Percentiles rank a stretch among this genome's conserved stretches.
Evolutionary conservation across 2,888 invertebrate genomes (phyloP).

Genomic region (Tuta absoluta): DNA sequence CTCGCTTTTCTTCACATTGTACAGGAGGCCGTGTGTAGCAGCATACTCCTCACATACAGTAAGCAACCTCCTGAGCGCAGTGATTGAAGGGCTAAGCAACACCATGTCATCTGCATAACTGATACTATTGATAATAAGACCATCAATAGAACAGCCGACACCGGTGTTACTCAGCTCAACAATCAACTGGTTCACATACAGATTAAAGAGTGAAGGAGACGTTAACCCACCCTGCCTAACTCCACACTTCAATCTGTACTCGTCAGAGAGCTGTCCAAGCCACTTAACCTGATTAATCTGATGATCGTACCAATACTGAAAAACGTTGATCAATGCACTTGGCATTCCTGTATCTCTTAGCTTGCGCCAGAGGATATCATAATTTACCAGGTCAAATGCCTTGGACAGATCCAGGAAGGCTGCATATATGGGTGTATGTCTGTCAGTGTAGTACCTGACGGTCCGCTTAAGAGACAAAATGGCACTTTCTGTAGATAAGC

Average conservation of each 20-base stretch:
- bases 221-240: constrained; percentile 20
- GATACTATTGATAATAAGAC: constrained; percentile 29
- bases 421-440: constrained; percentile 31
- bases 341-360: constrained; percentile 14
- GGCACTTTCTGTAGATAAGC: constrained; percentile 36
- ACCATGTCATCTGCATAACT: constrained; percentile 37
- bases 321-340: constrained; percentile 8
- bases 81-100: constrained; percentile 34
- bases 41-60: too few relatives aligned
- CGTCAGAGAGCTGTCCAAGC: background rate
- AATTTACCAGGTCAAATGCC: constrained; percentile 34
- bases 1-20: too few relatives aligned
- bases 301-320: constrained; percentile 25
- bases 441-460: constrained; percentile 26
- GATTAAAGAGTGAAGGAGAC: constrained; percentile 22
- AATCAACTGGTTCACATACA: constrained; percentile 22
- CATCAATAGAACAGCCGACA: too few relatives aligned
- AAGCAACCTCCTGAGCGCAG: constrained; percentile 31
- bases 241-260: background rate
- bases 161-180: constrained; percentile 16
- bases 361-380: constrained; percentile 31
- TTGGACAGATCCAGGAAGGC: constrained; percentile 33
- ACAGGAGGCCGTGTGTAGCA: too few relatives aligned
- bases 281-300: constrained; percentile 21
- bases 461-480: constrained; percentile 36